A percentile compares a stretch with the other conserved stretches of the same genome.
Conservation (phyloP, 2,113 vertebrate species). For the Spea bombifrons region DNA sequence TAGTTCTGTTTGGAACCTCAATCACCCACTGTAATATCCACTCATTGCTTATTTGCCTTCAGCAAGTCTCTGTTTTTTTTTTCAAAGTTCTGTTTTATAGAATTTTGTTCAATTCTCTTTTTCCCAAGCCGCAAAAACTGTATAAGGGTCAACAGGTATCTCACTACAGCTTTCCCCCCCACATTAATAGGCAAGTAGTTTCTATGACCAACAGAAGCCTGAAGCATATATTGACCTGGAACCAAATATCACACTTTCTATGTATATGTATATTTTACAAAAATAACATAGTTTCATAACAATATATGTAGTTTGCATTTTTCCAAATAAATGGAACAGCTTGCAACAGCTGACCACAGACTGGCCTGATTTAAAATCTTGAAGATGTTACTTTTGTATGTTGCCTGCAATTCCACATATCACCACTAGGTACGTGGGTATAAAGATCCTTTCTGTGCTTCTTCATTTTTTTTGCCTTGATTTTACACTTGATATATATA, state of each 20-base stretch:
- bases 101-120: neutral
- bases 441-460: neutral
- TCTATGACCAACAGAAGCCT: too few relatives aligned
- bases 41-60: constrained; percentile 34
- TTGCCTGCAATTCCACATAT: neutral
- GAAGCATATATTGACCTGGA: too few relatives aligned
- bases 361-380: too few relatives aligned
- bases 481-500: too few relatives aligned
- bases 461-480: too few relatives aligned
- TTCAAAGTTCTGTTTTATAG: neutral
- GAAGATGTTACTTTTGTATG: too few relatives aligned
- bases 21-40: constrained; percentile 28
- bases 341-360: neutral
- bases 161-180: too few relatives aligned
- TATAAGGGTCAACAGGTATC: constrained; percentile 11
- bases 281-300: too few relatives aligned
- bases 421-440: neutral
- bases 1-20: constrained; percentile 22
- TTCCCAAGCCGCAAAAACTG: neutral
- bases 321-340: neutral
- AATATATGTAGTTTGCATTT: too few relatives aligned
- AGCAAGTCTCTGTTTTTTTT: constrained; percentile 30
- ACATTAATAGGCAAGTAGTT: too few relatives aligned
- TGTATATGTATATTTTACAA: too few relatives aligned
- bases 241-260: too few relatives aligned